Base-by-base conservation (phyloP, 1,140 invertebrate genomes). In the Pogonomyrmex barbatus region DNA sequence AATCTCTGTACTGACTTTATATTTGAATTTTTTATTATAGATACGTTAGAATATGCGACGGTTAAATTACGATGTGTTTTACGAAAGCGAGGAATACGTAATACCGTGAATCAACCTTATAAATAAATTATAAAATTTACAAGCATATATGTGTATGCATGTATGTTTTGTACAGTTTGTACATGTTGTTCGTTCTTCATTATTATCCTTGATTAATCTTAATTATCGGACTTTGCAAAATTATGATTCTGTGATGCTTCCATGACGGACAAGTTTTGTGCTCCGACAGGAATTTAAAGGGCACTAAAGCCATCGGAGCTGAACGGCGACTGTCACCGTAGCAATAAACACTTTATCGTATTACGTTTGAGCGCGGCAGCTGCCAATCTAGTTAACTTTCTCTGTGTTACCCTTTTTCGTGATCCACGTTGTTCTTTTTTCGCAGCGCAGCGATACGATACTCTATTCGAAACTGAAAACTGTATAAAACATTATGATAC, bases 381-480 rank as follows among this genome's bases (percentile, higher is more conserved):
- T 81, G 30, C 75, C n/a, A 79, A 86, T 86, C 76, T 68, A 70
- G 50, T 86, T 81, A 86, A 47, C 45, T n/a, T 78, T 56, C 60
- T 62, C 50, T 60, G 12, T 17, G 12, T 42, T 58, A 52, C 9
- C 47, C 45, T 85, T 85, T 78, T 85, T 8, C 42, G n/a, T 36
- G 67, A 58, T 73, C 30, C 42, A 70, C 42, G 52, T 60, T 70
- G 54, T 50, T 71, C n/a, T n/a, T 82, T 83, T 60, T 39, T 73
- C 42, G 17, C 14, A 36, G 68, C 6, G 50, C 9, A 33, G 30
- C 50, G 47, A 60, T 45, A 24, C 39, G 24, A 82, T 58, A 39
- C 5, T 24, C 50, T 73, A 45, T 50, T 68, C 45, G 62, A 39
- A 65, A 45, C 4, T 36, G 45, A 3, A n/a, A 75, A 14, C 30